Evolutionary conservation across 2,797 vertebrate genomes (phyloP).

Genomic region (Brachyrhaphis roseni): DNA sequence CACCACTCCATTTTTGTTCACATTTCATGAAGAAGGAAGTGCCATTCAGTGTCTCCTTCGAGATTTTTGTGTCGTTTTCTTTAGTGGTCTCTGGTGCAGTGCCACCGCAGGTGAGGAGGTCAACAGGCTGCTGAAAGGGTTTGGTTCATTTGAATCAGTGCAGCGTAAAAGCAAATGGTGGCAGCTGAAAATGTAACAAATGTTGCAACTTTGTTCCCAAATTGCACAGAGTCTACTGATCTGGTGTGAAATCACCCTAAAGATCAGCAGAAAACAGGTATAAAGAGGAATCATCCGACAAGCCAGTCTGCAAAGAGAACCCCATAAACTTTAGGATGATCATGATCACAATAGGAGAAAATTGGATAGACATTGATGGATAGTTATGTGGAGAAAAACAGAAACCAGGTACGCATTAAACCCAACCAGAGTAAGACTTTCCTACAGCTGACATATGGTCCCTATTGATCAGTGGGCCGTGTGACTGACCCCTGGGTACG

Average conservation of each 20-base stretch:
- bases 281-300: neutral
- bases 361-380: neutral
- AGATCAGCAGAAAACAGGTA: conserved; percentile 9
- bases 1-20: too few relatives aligned
- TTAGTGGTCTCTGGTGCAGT: too few relatives aligned
- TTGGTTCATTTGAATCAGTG: too few relatives aligned
- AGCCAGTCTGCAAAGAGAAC: neutral
- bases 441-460: conserved; percentile 52
- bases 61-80: too few relatives aligned
- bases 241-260: neutral
- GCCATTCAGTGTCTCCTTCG: too few relatives aligned
- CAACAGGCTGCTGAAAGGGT: too few relatives aligned
- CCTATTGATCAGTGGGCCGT: conserved; percentile 59
- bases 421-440: conserved; percentile 28
- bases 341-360: conserved; percentile 3
- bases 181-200: too few relatives aligned
- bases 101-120: too few relatives aligned
- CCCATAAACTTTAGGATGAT: neutral
- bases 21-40: too few relatives aligned
- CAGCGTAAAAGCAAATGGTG: too few relatives aligned
- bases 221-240: too few relatives aligned
- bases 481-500: conserved; percentile 51
- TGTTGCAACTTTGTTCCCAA: too few relatives aligned
- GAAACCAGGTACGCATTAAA: conserved; percentile 7
- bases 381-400: conserved; percentile 9